Conservation (phyloP, 2,113 vertebrate species). For the Gulo gulo region DNA sequence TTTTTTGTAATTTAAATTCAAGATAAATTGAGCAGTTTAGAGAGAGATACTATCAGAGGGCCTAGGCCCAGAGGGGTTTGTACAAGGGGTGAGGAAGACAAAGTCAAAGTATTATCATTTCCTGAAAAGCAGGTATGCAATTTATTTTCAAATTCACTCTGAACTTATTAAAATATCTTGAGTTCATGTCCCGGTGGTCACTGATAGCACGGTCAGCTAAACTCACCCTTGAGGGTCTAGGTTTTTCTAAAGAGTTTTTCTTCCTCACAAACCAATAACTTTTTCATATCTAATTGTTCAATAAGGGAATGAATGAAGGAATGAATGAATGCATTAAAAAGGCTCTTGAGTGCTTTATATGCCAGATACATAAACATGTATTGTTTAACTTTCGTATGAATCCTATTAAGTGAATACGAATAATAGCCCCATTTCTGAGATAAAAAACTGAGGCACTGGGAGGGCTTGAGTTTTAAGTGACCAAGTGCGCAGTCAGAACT, state of each 20-base stretch:
- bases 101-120: background rate
- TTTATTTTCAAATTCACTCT: background rate
- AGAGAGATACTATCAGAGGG: background rate
- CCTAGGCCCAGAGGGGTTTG: background rate
- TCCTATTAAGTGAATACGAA: background rate
- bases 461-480: background rate
- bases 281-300: background rate
- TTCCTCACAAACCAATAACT: background rate
- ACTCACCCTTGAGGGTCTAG: background rate
- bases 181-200: background rate
- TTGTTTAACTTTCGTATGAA: background rate
- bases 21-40: background rate
- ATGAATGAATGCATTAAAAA: background rate
- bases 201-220: background rate
- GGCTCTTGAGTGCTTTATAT: background rate
- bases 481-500: background rate
- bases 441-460: background rate
- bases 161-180: background rate
- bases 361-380: background rate
- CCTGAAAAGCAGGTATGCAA: background rate
- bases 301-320: background rate
- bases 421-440: background rate
- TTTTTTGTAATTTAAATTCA: conserved; percentile 10
- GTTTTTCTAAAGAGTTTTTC: background rate
- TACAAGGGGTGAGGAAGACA: rapidly evolving